Evolutionary conservation across 2,888 invertebrate species (phyloP).

Genomic region (Flexamia atlantica): DNA sequence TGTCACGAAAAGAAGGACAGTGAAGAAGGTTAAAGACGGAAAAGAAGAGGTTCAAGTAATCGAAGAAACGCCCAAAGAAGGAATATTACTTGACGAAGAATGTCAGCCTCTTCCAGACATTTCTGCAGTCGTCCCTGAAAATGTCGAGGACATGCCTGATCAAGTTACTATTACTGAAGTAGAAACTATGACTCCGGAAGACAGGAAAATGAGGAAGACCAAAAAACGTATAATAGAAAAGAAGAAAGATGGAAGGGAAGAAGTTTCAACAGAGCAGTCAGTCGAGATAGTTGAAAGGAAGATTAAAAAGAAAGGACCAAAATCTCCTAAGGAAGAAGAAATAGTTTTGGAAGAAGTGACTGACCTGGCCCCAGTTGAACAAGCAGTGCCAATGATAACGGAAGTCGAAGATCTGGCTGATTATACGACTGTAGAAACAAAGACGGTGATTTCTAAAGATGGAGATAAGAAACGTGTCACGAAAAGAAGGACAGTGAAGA

Average conservation of each 20-base stretch:
- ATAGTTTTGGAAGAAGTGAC: slow-evolving; percentile 60
- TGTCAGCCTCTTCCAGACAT: slow-evolving; percentile 56
- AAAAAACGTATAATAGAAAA: slow-evolving; percentile 38
- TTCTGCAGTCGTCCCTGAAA: slow-evolving; percentile 66
- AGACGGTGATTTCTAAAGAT: slow-evolving; percentile 69
- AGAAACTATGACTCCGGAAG: slow-evolving; percentile 60
- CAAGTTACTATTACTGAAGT: slow-evolving; percentile 54
- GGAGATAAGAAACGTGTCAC: slow-evolving; percentile 42
- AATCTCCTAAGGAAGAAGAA: slow-evolving; percentile 72
- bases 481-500: slow-evolving; percentile 61
- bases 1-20: slow-evolving; percentile 54
- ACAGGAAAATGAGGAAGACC: slow-evolving; percentile 59
- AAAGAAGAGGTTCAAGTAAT: slow-evolving; percentile 63
- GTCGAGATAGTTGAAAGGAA: slow-evolving; percentile 71
- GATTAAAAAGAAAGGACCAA: slow-evolving; percentile 69
- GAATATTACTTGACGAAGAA: slow-evolving; percentile 59
- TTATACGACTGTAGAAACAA: slow-evolving; percentile 70
- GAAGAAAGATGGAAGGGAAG: slow-evolving; percentile 69
- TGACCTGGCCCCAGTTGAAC: slow-evolving; percentile 72
- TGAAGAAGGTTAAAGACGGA: slow-evolving; percentile 64
- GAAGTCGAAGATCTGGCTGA: slow-evolving; percentile 73
- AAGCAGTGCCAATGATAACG: slow-evolving; percentile 68
- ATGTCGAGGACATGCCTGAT: slow-evolving; percentile 63
- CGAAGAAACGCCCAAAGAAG: slow-evolving; percentile 61
- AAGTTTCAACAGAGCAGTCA: slow-evolving; percentile 46